phyloP scores from a whole-genome alignment of 2,113 vertebrate species.

The Cottus gobio region DNA sequence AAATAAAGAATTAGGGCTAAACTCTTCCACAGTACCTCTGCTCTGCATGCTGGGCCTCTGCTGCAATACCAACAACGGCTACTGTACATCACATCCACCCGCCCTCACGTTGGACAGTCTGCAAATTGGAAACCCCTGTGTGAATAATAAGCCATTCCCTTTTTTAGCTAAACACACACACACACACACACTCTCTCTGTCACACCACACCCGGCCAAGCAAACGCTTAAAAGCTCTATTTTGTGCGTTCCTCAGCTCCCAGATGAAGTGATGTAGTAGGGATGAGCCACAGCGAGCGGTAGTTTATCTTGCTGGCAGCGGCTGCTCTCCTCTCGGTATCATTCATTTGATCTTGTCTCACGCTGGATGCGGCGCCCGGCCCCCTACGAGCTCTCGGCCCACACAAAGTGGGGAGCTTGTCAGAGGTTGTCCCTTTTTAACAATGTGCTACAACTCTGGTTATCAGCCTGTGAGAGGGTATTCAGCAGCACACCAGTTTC shows the following conservation, averaged over 20 bases:
- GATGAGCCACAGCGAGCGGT: constrained; percentile 28
- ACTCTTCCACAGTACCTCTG: constrained; percentile 35
- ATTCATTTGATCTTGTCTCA: constrained; percentile 57
- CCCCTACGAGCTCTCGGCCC: constrained; percentile 20
- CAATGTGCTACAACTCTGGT: constrained; percentile 6
- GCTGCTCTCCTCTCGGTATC: constrained; percentile 40
- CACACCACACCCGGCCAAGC: neutral
- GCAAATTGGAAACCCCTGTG: constrained; percentile 55
- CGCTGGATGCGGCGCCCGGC: constrained; percentile 41
- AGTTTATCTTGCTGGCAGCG: constrained; percentile 58
- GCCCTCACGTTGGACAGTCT: constrained; percentile 34
- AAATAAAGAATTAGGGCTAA: constrained; percentile 31
- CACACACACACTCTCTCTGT: neutral
- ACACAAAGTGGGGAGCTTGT: constrained; percentile 6
- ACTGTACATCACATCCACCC: neutral
- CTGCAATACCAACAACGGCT: too few species aligned
- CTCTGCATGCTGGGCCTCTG: constrained; percentile 14
- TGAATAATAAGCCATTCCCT: constrained; percentile 54
- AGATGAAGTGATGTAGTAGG: constrained; percentile 49
- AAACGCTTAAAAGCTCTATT: constrained; percentile 39
- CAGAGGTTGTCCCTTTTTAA: neutral
- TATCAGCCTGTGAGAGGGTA: neutral
- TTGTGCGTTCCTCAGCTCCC: constrained; percentile 32
- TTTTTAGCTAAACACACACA: constrained; percentile 21
- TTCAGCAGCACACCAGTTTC: constrained; percentile 1